Evolutionary conservation across 92 coral and sea anemone species (phyloP).

Genomic region (Bergia sp.): DNA sequence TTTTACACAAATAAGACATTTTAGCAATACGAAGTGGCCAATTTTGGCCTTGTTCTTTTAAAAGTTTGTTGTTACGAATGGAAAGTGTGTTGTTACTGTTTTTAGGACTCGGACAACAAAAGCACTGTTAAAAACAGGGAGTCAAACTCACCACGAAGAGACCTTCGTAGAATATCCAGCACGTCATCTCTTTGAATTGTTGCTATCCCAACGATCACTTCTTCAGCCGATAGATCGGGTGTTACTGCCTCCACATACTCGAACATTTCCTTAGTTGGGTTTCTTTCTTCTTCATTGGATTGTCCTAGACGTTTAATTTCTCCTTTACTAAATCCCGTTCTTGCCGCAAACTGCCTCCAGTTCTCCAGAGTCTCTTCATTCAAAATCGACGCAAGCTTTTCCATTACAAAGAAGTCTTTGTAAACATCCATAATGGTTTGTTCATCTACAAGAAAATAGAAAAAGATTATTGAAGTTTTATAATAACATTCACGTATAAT

Average conservation of each 20-base stretch:
- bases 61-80: too few species aligned
- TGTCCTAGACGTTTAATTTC: neutral
- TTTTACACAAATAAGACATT: too few species aligned
- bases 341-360: conserved; percentile 3
- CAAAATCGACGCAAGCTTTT: neutral
- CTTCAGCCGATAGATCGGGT: neutral
- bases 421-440: neutral
- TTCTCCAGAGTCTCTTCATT: neutral
- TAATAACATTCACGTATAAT: too few species aligned
- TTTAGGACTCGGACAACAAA: too few species aligned
- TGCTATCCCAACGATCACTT: neutral
- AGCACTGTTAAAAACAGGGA: too few species aligned
- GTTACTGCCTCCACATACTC: neutral
- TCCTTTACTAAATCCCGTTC: neutral
- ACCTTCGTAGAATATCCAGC: neutral
- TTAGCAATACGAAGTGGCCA: too few species aligned
- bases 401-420: conserved; percentile 25
- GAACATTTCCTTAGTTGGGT: neutral
- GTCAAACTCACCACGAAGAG: too few species aligned
- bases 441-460: neutral
- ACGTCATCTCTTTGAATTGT: neutral
- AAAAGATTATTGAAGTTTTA: too few species aligned
- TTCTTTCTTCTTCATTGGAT: neutral
- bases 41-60: too few species aligned
- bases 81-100: too few species aligned